Base-by-base conservation (phyloP, 2,888 invertebrate genomes). In the Drosophila buzzatii region DNA sequence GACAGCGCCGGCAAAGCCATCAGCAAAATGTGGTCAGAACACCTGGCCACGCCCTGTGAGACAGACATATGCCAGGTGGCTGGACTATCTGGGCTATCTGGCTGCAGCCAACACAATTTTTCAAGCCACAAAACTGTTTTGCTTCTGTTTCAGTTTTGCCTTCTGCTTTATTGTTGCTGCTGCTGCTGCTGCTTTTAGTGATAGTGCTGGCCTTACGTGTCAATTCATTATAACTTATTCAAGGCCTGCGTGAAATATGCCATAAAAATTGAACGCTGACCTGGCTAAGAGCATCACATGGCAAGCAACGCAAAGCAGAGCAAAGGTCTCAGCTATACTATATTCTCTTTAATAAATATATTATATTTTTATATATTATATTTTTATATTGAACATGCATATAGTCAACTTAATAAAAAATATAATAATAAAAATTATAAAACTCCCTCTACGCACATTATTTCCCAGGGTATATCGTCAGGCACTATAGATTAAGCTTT, bases 211-310 rank as follows among this genome's bases (percentile, higher is more conserved):
- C 85, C 90, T 88, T 79, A 81, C 79, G 87, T 81, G 90, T 76
- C 89, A 86, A 90, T 86, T 86, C 89, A 83, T 83, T 86, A 90
- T 90, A 90, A 90, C 81, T 89, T 86, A 81, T 86, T 85, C 90
- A 86, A 81, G 90, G 89, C 74, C 86, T 76, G 89, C 89, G 87
- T 84, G 82, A 89, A 87, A 81, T 84, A 66, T 63, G 60, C 65
- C 67, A 81, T 81, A 79, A 82, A 87, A 71, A 71, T 70, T 39
- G 57, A 63, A 80, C 53, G 70, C 76, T 75, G 76, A 70, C 70
- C 53, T 42, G 33, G 20, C 65, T 33, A 65, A 65, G 65, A 47
- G 39, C 41, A 52, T 42, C 39, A 53, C 20, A 67, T 44, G 20
- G 45, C 53, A 45, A 57, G 52, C 70, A 64, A 47, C 12, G 2